phyloP scores from a whole-genome alignment of 2,888 invertebrate genomes.

The Nematopogon swammerdamellus region DNA sequence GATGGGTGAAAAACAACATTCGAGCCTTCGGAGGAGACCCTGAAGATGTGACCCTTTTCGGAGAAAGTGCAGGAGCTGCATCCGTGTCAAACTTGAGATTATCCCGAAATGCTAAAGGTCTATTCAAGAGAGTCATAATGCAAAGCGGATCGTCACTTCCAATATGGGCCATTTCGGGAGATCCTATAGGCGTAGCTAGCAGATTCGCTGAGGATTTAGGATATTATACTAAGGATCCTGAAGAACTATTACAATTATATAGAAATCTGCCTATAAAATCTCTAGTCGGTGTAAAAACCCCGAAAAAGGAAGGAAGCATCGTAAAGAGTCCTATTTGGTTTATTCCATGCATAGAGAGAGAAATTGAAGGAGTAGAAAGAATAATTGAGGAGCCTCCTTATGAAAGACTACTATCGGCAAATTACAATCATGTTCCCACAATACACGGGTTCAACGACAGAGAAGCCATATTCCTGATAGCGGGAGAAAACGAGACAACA shows the following conservation, averaged over 20 bases:
- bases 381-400: neutral
- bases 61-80: slow-evolving; percentile 17
- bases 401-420: neutral
- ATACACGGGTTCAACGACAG: neutral
- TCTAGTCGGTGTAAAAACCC: neutral
- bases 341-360: neutral
- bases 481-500: neutral
- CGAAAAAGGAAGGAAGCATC: neutral
- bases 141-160: neutral
- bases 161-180: neutral
- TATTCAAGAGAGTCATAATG: neutral
- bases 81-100: neutral
- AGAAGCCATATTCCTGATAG: neutral
- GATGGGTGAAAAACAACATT: slow-evolving; percentile 36
- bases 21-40: slow-evolving; percentile 37
- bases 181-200: neutral
- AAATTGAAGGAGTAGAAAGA: neutral
- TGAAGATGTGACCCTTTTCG: slow-evolving; percentile 36
- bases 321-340: neutral
- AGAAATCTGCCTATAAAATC: neutral
- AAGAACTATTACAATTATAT: neutral
- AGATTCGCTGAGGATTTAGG: neutral
- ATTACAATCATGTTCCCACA: neutral
- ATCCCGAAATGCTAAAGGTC: neutral
- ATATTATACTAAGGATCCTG: neutral